Evolutionary conservation across 2,797 vertebrate species (phyloP), one percentile per base, ranked within the genome.

Genomic region (Coendou prehensilis): DNA sequence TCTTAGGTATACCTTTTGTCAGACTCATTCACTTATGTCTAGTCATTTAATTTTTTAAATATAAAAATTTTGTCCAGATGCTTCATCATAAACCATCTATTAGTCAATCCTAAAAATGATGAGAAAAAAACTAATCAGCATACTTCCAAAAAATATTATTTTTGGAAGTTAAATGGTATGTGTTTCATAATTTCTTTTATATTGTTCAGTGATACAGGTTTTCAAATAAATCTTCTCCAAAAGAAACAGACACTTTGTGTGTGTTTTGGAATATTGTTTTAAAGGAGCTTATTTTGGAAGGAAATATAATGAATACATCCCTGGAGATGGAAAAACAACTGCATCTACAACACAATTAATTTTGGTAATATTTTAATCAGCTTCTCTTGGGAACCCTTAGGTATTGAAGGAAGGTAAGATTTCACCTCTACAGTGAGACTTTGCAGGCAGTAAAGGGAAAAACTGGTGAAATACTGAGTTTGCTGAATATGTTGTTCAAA

Each of bases 311-410:
- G n/a, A 9, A 84, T 37, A 30, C 5, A 4, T 91, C 89, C 41
- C 47, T 41, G 4, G 92, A 95, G 92, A 81, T 18, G 63, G 61
- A 71, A 76, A 91, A 73, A 26, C 8, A 45, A 84, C 20, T 52
- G 22, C 23, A 33, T 75, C 0, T 89, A n/a, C 8, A 86, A 8
- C 23, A n/a, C 23, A 90, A 71, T 71, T 76, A 69, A 89, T 71
- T 85, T 93, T 30, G 30, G 17, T 30, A 95, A 81, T 23, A 96
- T 47, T 95, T 64, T 80, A 88, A 84, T 76, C 41, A 63, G 18
- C 15, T 78, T 90, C 30, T 33, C 57, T 87, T 56, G 73, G 87
- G 89, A 88, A 20, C 0, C 30, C 76, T 59, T 71, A 79, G 9
- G 0, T 89, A 41, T 37, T 84, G 26, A 11, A 79, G 78, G 86